A percentile compares a stretch with the other conserved stretches of the same genome.
These are phyloP conservation scores for Spinus olivaceus DNA, from an alignment of 2,797 vertebrate species.

Conservation along the genomic window DNA sequence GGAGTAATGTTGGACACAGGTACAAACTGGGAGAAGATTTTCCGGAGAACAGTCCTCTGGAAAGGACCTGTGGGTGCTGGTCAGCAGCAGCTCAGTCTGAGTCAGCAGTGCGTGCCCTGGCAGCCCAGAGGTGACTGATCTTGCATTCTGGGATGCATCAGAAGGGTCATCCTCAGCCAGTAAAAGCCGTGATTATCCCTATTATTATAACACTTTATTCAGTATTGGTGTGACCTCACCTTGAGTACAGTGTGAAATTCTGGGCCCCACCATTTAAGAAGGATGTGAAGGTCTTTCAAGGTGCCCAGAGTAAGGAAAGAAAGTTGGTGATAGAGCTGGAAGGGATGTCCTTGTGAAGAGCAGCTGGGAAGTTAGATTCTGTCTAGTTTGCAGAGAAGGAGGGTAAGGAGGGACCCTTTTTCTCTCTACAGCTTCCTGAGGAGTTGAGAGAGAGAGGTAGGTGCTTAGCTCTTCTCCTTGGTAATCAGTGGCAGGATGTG, in stretches of 20 bases:
- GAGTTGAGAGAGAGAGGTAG: neutral
- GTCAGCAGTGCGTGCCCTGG: neutral
- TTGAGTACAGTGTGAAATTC: neutral
- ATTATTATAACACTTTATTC: neutral
- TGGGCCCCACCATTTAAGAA: neutral
- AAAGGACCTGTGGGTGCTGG: neutral
- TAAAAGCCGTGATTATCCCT: neutral
- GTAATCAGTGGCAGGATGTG: neutral
- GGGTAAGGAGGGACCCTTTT: neutral
- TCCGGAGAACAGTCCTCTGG: neutral
- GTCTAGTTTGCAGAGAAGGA: neutral
- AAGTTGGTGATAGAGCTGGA: neutral
- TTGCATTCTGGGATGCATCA: neutral
- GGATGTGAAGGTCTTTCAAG: neutral
- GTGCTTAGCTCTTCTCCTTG: neutral
- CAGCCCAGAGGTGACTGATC: neutral
- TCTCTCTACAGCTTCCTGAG: neutral
- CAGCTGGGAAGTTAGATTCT: neutral
- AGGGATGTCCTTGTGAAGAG: neutral
- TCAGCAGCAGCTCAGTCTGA: too few relatives aligned
- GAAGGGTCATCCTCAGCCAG: neutral
- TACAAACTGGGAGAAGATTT: neutral
- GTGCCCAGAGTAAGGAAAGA: neutral
- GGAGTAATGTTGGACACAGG: neutral
- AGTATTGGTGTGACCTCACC: neutral